Evolutionary conservation across 2,888 invertebrate species (phyloP).

Genomic region (Calameuta filiformis): DNA sequence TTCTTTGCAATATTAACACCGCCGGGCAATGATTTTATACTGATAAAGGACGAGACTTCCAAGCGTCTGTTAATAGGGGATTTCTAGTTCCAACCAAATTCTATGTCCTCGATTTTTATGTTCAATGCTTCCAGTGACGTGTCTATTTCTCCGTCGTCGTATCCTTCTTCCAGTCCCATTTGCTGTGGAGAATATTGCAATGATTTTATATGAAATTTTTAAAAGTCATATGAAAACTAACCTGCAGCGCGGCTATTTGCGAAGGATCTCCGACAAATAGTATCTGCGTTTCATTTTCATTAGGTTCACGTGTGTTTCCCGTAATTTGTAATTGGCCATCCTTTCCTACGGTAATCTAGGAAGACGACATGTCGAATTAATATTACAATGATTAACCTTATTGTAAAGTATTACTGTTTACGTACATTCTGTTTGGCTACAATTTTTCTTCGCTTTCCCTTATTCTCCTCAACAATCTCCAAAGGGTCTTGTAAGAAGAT

Average conservation of each 20-base stretch:
- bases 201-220: neutral
- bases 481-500: constrained; percentile 37
- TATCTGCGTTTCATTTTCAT: constrained; percentile 57
- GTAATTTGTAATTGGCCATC: constrained; percentile 48
- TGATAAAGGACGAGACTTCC: neutral
- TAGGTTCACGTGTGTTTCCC: constrained; percentile 39
- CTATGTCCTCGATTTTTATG: constrained; percentile 58
- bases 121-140: constrained; percentile 56
- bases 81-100: constrained; percentile 52
- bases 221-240: constrained; percentile 21
- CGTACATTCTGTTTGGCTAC: constrained; percentile 8
- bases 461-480: constrained; percentile 24
- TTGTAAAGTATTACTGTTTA: neutral
- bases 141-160: constrained; percentile 52
- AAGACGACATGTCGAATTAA: neutral
- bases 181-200: constrained; percentile 35
- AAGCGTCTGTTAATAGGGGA: neutral
- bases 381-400: neutral
- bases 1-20: neutral
- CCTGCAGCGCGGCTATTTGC: constrained; percentile 57
- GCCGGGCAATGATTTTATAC: neutral
- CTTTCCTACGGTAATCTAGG: constrained; percentile 37
- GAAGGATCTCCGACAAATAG: constrained; percentile 55
- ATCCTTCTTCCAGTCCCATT: constrained; percentile 51
- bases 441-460: constrained; percentile 26